Base-by-base conservation (phyloP, 2,797 vertebrate species). In the Channallabes apus region DNA sequence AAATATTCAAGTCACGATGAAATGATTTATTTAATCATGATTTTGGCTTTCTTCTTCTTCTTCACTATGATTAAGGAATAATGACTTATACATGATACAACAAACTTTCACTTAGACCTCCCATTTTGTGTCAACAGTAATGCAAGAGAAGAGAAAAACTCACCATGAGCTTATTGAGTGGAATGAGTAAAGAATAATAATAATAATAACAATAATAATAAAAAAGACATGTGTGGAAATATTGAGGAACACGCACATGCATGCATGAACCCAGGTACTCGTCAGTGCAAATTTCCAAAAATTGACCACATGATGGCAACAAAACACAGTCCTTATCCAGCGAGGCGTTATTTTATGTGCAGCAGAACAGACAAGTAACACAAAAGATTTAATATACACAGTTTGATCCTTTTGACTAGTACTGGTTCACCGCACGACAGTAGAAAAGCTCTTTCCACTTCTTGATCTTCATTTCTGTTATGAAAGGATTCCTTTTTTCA, bases 251-350 rank as follows among this genome's bases (percentile, higher is more conserved):
- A 72, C 71, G 54, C 65, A 51, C 11, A 35, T 46, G 41, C 41
- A 46, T 62, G 22, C 15, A 11, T 77, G 83, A 73, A 38, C 35
- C n/a, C 27, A 29, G 12, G 41, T 84, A 65, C 46, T 72, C 38
- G 83, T 46, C 86, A 84, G 78, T 86, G 88, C 86, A 81, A 65
- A 35, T 27, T 59, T 64, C 17, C 2, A 3, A 32, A 82, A 75
- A 80, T 35, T 78, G 69, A 67, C 56, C 82, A 83, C 77, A 86
- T 82, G 77, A 22, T 58, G 54, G 67, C n/a, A 32, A 81, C 38
- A 51, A 17, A 62, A 79, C 58, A 15, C 54, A 79, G 38, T 18
- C 35, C n/a, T 81, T 15, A 68, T 17, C 35, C 8, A 12, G 17
- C 6, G 3, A 80, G 3, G 20, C 35, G 3, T 27, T 80, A 64